Base-by-base conservation (phyloP, 2,888 invertebrate species). In the Cheilosia variabilis region DNA sequence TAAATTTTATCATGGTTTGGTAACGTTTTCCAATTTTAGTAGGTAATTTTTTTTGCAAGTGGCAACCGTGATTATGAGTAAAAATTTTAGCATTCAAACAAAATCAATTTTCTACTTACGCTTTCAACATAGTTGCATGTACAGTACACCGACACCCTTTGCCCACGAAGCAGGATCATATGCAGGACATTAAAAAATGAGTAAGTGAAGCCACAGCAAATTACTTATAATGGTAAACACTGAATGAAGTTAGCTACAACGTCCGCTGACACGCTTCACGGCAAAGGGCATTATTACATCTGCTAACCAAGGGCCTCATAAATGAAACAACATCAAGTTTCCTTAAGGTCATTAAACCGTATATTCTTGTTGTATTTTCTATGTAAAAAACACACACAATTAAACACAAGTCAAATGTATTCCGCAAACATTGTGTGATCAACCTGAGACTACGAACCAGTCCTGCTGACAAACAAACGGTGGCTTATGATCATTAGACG, bases 211-310 rank as follows among this genome's bases (percentile, higher is more conserved):
- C 15, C 45, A 2, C n/a, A n/a, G n/a, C n/a, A n/a, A n/a, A 43
- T 3, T 22, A 19, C 5, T 19, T 19, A 52, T 10, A 24, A 43
- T 27, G 31, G 27, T 15, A 24, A 31, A 58, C 41, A 52, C 4
- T 41, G 15, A 19, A 19, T 45, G 45, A 24, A 27, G 41, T 24
- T 37, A 50, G 13, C 31, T 45, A 53, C 65, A 72, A 34, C 55
- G 37, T 47, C 22, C 45, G 68, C 83, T 45, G 24, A 68, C 73
- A 43, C 73, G 63, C 52, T 13, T 78, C 84, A 78, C 37, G 53
- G 79, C 84, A 84, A 84, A 65, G 53, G 69, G 69, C 84, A 84
- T 84, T 84, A 84, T 84, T 84, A 53, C 41, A 69, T 31, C 63
- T 41, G 50, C 9, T 34, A 27, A 2, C 2, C 63, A 9, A 37